Evolutionary conservation across 2,797 vertebrate species (phyloP), one percentile per base, ranked within the genome.

Genomic region (Avahi laniger): DNA sequence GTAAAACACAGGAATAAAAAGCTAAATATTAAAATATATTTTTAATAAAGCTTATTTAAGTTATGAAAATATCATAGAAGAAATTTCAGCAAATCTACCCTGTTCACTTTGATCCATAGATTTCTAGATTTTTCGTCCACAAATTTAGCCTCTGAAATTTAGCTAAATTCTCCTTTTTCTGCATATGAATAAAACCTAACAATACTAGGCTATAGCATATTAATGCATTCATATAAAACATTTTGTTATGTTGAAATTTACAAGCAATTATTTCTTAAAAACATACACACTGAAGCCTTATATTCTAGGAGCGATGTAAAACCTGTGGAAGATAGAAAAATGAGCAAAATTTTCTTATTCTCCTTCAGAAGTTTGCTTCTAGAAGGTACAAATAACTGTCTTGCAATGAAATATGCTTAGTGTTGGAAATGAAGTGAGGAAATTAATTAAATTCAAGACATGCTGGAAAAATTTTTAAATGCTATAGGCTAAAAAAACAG

Each of bases 181-280:
- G 7, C 9, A 79, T 76, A 81, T 65, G 86, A 72, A 43, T 83
- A 63, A 93, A 96, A 91, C 57, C 10, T 35, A 92, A 38, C 13
- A 92, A 80, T 12, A 70, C 3, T 35, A 84, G 26, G 26, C 5
- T 82, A 63, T 0, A 75, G 9, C 8, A 79, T 79, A 73, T 82
- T 33, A 75, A 48, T 65, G 11, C 0, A 73, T 78, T 83, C 70
- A 43, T 48, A 38, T 76, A 63, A 73, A 85, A 52, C 8, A 85
- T 67, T 38, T 83, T 63, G 52, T 70, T 79, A 15, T 52, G 2
- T 24, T 52, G 41, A 91, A 57, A 67, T 41, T 35, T 82, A 69
- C 11, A 78, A 88, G 84, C 63, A 65, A 50, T 54, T 67, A 80
- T 75, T 82, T 96, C 41, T 86, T 54, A 75, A 86, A 95, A 90